Evolutionary conservation across 2,113 vertebrate genomes (phyloP), one percentile per base, ranked within the genome.

Genomic region (Mustela nigripes): DNA sequence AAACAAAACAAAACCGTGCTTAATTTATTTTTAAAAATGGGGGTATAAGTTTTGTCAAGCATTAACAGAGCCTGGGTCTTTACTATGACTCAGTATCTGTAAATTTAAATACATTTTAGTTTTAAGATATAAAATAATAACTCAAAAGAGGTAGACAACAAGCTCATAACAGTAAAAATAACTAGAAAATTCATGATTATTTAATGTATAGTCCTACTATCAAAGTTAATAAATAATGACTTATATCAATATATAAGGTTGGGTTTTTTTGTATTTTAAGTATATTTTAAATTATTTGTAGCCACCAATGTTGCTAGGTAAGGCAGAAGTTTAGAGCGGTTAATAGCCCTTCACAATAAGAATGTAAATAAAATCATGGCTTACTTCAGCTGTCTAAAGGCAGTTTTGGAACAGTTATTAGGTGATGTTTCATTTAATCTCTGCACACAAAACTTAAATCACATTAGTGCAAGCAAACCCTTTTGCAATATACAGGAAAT

Each of bases 41-140:
- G 1, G 2, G 9, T 19, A 1, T 48, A 86, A 42, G 15, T 81
- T 89, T 94, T 92, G 7, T n/a, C 48, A 97, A 95, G 36, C 42
- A 88, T 58, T 56, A 95, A 71, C 7, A 69, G 62, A 84, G 24
- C 18, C 48, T n/a, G 19, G 26, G 31, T 76, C 45, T 18, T 91
- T 94, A 42, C 26, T 96, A 21, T 56, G 80, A 67, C 21, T 21
- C 18, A 24, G 14, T 69, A 69, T 11, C 28, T 97, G 15, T 60
- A 92, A 83, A 92, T 81, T 91, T n/a, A 96, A 91, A 71, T 69
- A 73, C 14, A 39, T 74, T 90, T 95, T 48, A 28, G 45, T 81
- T 92, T 95, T 97, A 96, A 88, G 79, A 67, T 92, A 50, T 79
- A 12, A 97, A 89, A 65, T 91, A 80, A 81, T 45, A 92, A 60